Conservation (phyloP, 1,140 invertebrate species). For the Myzus persicae region DNA sequence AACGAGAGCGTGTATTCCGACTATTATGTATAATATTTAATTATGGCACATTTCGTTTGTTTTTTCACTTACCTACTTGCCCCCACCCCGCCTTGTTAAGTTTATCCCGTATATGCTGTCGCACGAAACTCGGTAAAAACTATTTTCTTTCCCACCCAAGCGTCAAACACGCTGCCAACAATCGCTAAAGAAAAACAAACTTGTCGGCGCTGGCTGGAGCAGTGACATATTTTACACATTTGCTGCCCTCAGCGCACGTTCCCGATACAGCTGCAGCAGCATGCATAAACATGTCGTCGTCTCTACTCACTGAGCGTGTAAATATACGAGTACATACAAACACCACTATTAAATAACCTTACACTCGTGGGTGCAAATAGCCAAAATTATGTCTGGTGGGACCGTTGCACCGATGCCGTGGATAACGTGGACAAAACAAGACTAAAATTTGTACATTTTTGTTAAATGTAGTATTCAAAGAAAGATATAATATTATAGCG, state of each 20-base stretch:
- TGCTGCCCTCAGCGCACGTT: not conserved
- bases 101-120: not conserved
- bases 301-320: not conserved
- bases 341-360: not conserved
- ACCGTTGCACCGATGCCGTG: too few relatives aligned
- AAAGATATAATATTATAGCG: too few relatives aligned
- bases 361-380: too few relatives aligned
- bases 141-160: not conserved
- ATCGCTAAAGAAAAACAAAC: not conserved
- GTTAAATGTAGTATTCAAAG: too few relatives aligned
- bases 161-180: not conserved
- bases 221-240: not conserved
- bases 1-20: not conserved
- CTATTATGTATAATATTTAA: constrained; percentile 20
- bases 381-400: too few relatives aligned
- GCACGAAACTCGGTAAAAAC: not conserved
- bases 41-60: not conserved
- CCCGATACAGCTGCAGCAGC: not conserved
- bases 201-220: not conserved
- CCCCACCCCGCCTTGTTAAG: not conserved
- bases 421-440: too few relatives aligned
- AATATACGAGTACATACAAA: not conserved
- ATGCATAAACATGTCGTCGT: constrained; percentile 5
- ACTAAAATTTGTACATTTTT: too few relatives aligned
- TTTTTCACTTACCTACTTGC: not conserved